Conservation (phyloP, 2,797 vertebrate genomes). For the Chrosomus eos region DNA sequence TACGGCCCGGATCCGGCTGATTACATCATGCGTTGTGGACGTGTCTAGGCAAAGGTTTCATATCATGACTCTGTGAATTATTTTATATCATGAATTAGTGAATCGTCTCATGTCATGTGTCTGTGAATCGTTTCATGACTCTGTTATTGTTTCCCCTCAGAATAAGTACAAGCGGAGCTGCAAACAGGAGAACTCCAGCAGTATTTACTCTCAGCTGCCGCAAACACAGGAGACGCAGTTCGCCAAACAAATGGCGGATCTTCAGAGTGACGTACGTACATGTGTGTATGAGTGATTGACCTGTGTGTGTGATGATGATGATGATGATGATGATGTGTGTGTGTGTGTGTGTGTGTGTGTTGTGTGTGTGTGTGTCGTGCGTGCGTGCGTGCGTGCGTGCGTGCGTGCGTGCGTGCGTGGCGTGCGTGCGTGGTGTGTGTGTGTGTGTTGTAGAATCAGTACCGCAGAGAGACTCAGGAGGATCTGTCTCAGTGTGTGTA, state of each 20-base stretch:
- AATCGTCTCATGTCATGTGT: neutral
- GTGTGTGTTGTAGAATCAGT: neutral
- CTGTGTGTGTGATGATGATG: constrained; percentile 20
- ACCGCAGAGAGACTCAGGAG: neutral
- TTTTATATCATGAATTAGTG: no score
- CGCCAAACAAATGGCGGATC: constrained; percentile 70
- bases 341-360: neutral
- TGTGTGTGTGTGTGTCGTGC: no score
- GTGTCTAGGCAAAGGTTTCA: no score
- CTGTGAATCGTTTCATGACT: neutral
- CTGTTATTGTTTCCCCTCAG: constrained; percentile 58
- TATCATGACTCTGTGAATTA: no score
- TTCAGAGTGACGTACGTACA: constrained; percentile 71
- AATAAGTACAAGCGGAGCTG: constrained; percentile 74
- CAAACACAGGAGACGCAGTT: constrained; percentile 74
- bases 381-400: no score
- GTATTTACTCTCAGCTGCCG: constrained; percentile 70
- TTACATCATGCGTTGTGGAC: no score
- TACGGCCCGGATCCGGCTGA: no score
- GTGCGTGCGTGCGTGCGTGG: no score
- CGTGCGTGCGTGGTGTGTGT: constrained; percentile 6
- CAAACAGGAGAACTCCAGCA: constrained; percentile 59
- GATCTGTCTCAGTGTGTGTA: constrained; percentile 2
- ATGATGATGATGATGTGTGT: constrained; percentile 3
- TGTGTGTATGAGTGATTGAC: neutral